Base-by-base conservation (phyloP, 2,888 invertebrate species). In the Andrena hattorfiana region DNA sequence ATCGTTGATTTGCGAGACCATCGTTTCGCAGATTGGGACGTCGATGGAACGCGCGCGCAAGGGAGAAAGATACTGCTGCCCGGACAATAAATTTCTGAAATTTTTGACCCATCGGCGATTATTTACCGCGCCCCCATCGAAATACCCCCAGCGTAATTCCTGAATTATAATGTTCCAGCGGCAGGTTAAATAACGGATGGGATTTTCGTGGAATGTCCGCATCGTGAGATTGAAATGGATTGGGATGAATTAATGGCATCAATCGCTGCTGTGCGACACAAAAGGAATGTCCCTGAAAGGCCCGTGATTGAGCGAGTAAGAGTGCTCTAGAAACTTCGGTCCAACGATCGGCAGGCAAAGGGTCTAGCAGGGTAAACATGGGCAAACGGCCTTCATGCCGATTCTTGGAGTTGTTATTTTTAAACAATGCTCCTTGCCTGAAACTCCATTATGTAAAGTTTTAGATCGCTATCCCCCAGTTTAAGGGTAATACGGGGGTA, bases 1-100 rank as follows among this genome's bases (percentile, higher is more conserved):
- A 74, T 83, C 59, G 66, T 83, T 84, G 74, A 84, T 84, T 84
- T 67, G 74, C 84, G 84, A 68, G 26, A 62, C 30, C 62, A 23
- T 69, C 77, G 83, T 77, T 70, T 54, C 73, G 42, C 71, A 54
- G 83, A 66, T 83, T 83, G 83, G 71, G n/a, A 76, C 51, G 49
- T 54, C 76, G 76, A 59, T 63, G 76, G 70, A 26, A 51, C 56
- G 7, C 49, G 23, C 23, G 35, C 28, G 16, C 42, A 6, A 5
- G 6, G 3, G 20, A n/a, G 20, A 66, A 81, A 71, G 76, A 76
- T 82, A 76, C 30, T 10, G 26, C 7, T 48, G 8, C 16, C 0
- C 2, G 13, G 16, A 26, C 59, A 56, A 76, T 83, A 82, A 83
- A 82, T 82, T 68, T 72, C 20, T 23, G 16, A 67, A 68, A 82